Evolutionary conservation across 2,888 invertebrate species (phyloP).

Genomic region (Orthosia incerta): DNA sequence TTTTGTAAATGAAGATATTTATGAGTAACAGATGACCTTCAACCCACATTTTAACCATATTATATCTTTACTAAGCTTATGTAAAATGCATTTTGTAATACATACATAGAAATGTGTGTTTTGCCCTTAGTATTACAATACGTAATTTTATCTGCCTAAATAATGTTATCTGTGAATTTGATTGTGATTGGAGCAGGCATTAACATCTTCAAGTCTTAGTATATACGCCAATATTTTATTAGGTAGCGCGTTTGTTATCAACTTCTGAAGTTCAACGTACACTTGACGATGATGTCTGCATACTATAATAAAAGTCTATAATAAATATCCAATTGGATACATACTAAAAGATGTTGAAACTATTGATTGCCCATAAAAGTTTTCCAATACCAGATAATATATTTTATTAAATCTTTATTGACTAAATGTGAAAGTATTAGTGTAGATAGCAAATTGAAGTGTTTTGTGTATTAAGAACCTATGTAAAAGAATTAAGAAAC

Average conservation of each 20-base stretch:
- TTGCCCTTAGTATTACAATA: neutral
- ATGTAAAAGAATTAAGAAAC: neutral
- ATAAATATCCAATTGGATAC: constrained; percentile 18
- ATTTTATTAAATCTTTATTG: constrained; percentile 3
- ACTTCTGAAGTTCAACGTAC: constrained; percentile 30
- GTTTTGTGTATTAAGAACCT: neutral
- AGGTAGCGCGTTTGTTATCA: neutral
- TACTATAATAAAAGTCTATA: constrained; percentile 10
- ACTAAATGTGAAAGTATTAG: constrained; percentile 3
- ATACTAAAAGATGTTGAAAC: constrained; percentile 14
- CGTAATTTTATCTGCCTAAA: neutral
- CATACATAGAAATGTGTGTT: too few relatives aligned
- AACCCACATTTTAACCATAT: neutral
- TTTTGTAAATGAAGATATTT: neutral
- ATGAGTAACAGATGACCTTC: neutral
- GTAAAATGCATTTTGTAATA: too few relatives aligned
- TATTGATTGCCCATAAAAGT: constrained; percentile 38
- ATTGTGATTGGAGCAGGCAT: neutral
- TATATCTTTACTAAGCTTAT: neutral
- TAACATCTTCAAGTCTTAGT: neutral
- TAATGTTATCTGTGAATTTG: neutral
- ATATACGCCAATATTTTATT: neutral
- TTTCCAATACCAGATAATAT: constrained; percentile 19
- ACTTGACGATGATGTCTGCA: constrained; percentile 18
- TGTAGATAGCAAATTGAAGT: neutral